A percentile compares a stretch with the other conserved stretches of the same genome.
Evolutionary conservation across 2,113 vertebrate genomes (phyloP).

Genomic region (Percopsis transmontana): DNA sequence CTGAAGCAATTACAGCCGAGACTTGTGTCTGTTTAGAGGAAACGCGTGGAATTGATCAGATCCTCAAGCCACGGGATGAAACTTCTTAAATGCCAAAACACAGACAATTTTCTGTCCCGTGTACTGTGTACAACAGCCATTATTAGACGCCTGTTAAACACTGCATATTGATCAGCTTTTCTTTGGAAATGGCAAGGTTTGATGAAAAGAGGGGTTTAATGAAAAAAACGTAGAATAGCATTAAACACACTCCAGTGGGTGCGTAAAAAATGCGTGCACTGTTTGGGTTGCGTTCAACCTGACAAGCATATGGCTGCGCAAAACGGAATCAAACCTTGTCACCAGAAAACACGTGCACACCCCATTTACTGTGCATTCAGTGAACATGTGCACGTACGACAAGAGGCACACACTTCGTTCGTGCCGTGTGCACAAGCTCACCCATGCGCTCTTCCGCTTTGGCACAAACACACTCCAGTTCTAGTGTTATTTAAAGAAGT

Average conservation of each 20-base stretch:
- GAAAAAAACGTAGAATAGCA: background rate
- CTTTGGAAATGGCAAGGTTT: conserved; percentile 1
- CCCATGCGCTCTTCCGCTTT: background rate
- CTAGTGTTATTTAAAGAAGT: conserved; percentile 73
- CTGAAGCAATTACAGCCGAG: conserved; percentile 43
- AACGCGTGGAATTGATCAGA: conserved; percentile 47
- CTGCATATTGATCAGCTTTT: conserved; percentile 7
- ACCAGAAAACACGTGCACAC: background rate
- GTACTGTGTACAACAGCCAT: background rate
- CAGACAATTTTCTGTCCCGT: conserved; percentile 16
- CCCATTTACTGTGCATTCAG: background rate
- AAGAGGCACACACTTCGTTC: background rate
- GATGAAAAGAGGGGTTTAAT: conserved; percentile 17
- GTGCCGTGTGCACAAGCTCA: background rate
- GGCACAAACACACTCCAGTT: conserved; percentile 7
- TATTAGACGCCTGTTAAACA: conserved; percentile 17
- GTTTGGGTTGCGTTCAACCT: background rate
- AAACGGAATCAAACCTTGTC: conserved; percentile 11
- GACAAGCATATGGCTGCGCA: background rate
- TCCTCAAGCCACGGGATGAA: conserved; percentile 27
- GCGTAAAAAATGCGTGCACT: background rate
- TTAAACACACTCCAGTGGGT: background rate
- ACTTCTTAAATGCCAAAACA: conserved; percentile 36
- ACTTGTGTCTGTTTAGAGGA: conserved; percentile 45
- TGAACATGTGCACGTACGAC: background rate